Percentiles rank a stretch among this genome's conserved stretches.
phyloP scores from a whole-genome alignment of 2,888 invertebrate genomes.

The Amitus sp. region DNA sequence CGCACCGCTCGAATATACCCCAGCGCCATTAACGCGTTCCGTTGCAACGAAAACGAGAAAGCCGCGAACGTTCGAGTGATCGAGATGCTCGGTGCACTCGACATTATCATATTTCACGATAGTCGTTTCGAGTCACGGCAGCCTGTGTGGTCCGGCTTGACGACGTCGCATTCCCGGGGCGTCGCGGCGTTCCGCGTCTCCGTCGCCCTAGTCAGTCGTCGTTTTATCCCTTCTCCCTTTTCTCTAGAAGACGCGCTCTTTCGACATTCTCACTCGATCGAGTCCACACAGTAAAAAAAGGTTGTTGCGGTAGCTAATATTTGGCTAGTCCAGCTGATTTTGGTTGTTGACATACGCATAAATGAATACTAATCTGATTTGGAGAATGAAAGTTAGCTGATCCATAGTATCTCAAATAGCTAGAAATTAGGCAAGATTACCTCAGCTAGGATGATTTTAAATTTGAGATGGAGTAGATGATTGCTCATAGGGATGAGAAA shows the following conservation, averaged over 20 bases:
- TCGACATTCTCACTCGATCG: not conserved
- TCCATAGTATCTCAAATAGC: no score
- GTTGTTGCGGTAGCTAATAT: no score
- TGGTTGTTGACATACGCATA: no score
- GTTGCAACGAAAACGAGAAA: constrained; percentile 27
- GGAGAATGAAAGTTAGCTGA: no score
- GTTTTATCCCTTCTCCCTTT: constrained; percentile 20
- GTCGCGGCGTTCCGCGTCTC: constrained; percentile 52
- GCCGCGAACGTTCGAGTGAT: constrained; percentile 40
- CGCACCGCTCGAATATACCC: not conserved
- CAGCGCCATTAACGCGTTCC: constrained; percentile 30
- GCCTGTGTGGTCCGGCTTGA: constrained; percentile 57
- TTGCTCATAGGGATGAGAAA: no score
- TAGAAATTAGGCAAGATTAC: no score
- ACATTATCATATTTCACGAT: constrained; percentile 64
- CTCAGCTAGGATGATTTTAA: no score
- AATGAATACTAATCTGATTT: no score
- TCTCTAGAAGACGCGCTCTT: constrained; percentile 8
- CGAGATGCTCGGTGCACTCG: constrained; percentile 41
- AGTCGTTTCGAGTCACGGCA: constrained; percentile 56
- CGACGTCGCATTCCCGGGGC: constrained; percentile 58
- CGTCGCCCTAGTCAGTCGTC: constrained; percentile 22
- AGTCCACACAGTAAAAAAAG: no score
- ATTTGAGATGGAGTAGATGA: no score
- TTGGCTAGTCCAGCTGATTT: no score